Base-by-base conservation (phyloP, 1,140 invertebrate species). In the Telenomus remus region DNA sequence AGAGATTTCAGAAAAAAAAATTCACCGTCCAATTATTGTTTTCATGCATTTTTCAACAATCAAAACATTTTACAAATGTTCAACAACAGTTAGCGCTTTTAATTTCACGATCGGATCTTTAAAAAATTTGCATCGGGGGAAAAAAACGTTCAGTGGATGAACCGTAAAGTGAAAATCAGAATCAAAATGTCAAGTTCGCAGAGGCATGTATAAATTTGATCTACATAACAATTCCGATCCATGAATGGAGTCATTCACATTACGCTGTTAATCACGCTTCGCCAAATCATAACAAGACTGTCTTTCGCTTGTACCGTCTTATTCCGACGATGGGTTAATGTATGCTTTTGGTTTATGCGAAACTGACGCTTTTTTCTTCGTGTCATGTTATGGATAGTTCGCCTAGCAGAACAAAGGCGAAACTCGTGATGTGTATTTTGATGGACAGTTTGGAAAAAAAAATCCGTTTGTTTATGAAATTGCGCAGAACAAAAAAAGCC, bases 241-340 rank as follows among this genome's bases (percentile, higher is more conserved):
- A 68, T 79, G 78, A 79, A 80, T 80, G 59, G 75, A 77, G 61
- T 78, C 71, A 78, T 80, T 80, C 78, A 72, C 19, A 75, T 80
- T 80, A 75, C 64, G 71, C 48, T 60, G 68, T 80, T 80, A 80
- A 80, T 80, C 78, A 80, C 71, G 75, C 78, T 72, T 77, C 74
- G 75, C 44, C 71, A 77, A 71, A 78, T 69, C 74, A 76, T 61
- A 71, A 75, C 78, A 77, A 77, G 60, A 69, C 75, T 57, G 71
- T 72, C 66, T 77, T 77, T 64, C 63, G 39, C 65, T 10, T 76
- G 50, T 79, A 57, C 60, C 68, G 48, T 73, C 65, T 76, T 76
- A 69, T 56, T 53, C 39, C 60, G 63, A 72, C 72, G 68, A 72
- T 79, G 64, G 48, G 70, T 72, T 27, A 27, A 65, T 68, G 43